A percentile compares a stretch with the other conserved stretches of the same genome.
Conservation (phyloP, 2,113 vertebrate species). For the Notechis scutatus region DNA sequence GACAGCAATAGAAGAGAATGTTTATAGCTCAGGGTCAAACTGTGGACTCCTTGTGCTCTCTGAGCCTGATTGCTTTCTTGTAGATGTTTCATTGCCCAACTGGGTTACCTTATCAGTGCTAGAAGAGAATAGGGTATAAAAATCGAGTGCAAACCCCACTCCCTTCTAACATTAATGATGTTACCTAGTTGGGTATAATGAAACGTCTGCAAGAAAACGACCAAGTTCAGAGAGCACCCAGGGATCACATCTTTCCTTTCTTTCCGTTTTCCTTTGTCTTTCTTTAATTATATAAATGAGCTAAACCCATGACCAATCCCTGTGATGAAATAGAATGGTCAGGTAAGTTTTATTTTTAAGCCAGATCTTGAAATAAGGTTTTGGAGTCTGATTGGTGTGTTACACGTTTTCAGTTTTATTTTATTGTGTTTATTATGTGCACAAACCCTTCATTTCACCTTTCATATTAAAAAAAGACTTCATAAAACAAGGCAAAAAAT, state of each 20-base stretch:
- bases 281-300: constrained; percentile 60
- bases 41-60: not conserved
- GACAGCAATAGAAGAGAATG: not conserved
- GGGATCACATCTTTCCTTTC: not conserved
- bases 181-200: not conserved
- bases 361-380: not conserved
- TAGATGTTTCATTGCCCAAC: not conserved
- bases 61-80: not conserved
- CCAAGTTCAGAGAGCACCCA: not conserved
- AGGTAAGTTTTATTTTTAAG: constrained; percentile 42
- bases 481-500: constrained; percentile 70
- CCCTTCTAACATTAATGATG: not conserved
- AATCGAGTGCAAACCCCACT: not conserved
- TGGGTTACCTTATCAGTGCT: not conserved
- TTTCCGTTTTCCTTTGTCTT: constrained; percentile 45
- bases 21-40: not conserved
- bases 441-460: constrained; percentile 69
- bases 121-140: not conserved
- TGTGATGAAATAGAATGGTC: constrained; percentile 48
- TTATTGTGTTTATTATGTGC: constrained; percentile 57
- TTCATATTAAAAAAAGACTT: constrained; percentile 66
- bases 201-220: not conserved
- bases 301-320: constrained; percentile 43
- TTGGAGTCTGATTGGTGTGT: constrained; percentile 27
- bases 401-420: constrained; percentile 69